phyloP scores from a whole-genome alignment of 2,888 invertebrate genomes.

The Chymomyza amoena region DNA sequence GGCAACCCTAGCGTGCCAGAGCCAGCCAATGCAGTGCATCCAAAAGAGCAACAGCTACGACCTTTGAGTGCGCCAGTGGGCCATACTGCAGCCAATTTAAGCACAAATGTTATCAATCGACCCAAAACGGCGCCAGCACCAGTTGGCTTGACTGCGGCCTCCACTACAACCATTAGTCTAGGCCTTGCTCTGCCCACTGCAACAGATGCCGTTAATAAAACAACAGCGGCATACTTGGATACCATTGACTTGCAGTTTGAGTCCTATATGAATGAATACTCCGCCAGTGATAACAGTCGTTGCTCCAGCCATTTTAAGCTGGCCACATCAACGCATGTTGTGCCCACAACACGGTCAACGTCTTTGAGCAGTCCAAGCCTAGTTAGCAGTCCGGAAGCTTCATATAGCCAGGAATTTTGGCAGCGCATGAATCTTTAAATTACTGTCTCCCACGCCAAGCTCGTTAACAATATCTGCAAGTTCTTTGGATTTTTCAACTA shows the following conservation, averaged over 20 bases:
- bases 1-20: slow-evolving; percentile 5
- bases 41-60: background rate
- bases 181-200: too few species aligned
- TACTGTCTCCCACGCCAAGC: too few species aligned
- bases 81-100: background rate
- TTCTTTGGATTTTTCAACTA: too few species aligned
- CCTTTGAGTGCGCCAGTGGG: slow-evolving; percentile 26
- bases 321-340: background rate
- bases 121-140: background rate
- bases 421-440: slow-evolving; percentile 38
- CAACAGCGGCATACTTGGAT: background rate
- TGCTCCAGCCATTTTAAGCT: background rate
- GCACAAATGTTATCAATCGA: background rate
- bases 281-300: background rate
- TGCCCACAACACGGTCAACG: too few species aligned
- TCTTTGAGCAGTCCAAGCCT: background rate
- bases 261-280: background rate
- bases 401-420: slow-evolving; percentile 48
- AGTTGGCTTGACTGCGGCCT: background rate
- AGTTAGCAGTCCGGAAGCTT: background rate
- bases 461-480: too few species aligned
- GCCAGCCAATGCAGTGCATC: background rate
- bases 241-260: background rate
- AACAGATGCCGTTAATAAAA: background rate
- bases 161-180: too few species aligned